Percentiles rank a stretch among this genome's conserved stretches.
These are phyloP conservation scores for Taeniopygia guttata DNA, from an alignment of 2,797 vertebrate species.

Conservation along the genomic window DNA sequence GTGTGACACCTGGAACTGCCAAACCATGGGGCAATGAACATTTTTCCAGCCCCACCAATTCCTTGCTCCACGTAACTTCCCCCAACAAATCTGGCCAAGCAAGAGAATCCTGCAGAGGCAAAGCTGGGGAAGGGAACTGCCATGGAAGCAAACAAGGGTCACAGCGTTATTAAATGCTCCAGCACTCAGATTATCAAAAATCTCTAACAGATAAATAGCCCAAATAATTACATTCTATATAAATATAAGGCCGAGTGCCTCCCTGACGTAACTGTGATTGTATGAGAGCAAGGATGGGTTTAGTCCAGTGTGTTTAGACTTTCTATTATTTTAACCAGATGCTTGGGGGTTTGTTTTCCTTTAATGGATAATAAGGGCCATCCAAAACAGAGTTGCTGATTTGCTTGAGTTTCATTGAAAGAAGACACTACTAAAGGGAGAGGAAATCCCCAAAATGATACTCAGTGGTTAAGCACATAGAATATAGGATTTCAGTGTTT, in stretches of 20 bases:
- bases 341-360: not conserved
- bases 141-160: not conserved
- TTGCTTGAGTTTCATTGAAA: conserved; percentile 29
- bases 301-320: not conserved
- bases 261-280: not conserved
- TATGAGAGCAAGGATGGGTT: not conserved
- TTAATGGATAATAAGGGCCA: not conserved
- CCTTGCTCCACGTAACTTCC: not conserved
- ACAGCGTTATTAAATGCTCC: not conserved
- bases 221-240: not conserved
- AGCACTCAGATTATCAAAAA: not conserved
- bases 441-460: conserved; percentile 70
- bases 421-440: conserved; percentile 39
- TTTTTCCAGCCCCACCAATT: not conserved
- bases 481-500: conserved; percentile 71
- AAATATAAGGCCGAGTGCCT: not conserved
- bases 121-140: not conserved
- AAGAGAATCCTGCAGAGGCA: not conserved
- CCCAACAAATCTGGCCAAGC: not conserved
- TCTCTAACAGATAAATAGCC: not conserved
- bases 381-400: not conserved
- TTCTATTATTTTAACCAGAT: not conserved
- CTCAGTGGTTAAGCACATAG: conserved; percentile 63
- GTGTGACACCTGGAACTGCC: not conserved
- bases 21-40: not conserved